Conservation (phyloP, 2,113 vertebrate genomes). For the Corythornis cristatus region DNA sequence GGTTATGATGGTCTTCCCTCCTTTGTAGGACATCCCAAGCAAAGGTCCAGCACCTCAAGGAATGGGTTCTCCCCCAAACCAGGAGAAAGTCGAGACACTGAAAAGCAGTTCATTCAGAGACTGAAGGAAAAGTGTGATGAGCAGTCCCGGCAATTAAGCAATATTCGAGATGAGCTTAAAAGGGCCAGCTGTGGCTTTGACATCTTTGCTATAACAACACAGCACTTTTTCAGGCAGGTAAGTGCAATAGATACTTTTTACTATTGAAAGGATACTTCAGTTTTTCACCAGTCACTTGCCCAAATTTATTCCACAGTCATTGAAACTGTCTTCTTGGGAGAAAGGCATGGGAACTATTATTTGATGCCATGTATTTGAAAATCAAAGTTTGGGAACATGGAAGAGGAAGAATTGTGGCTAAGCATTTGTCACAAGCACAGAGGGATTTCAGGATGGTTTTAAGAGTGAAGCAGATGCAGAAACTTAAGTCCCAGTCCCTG, state of each 20-base stretch:
- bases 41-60: conserved; percentile 73
- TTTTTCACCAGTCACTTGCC: background rate
- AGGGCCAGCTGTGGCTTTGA: conserved; percentile 83
- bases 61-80: conserved; percentile 76
- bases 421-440: background rate
- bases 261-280: background rate
- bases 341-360: background rate
- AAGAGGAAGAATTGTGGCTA: background rate
- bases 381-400: background rate
- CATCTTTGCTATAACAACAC: conserved; percentile 87
- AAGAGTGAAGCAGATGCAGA: background rate
- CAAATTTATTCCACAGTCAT: background rate
- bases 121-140: conserved; percentile 86
- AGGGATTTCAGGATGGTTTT: background rate
- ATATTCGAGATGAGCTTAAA: conserved; percentile 79
- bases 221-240: conserved; percentile 92
- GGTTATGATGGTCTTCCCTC: background rate
- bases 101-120: conserved; percentile 83
- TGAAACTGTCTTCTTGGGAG: background rate
- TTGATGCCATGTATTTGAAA: background rate
- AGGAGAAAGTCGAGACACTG: conserved; percentile 79
- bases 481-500: background rate
- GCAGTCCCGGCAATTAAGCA: conserved; percentile 81
- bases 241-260: background rate
- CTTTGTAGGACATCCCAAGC: conserved; percentile 77